A percentile compares a stretch with the other conserved stretches of the same genome.
Conservation (phyloP, 2,888 invertebrate species). For the Odontocerum albicorne region DNA sequence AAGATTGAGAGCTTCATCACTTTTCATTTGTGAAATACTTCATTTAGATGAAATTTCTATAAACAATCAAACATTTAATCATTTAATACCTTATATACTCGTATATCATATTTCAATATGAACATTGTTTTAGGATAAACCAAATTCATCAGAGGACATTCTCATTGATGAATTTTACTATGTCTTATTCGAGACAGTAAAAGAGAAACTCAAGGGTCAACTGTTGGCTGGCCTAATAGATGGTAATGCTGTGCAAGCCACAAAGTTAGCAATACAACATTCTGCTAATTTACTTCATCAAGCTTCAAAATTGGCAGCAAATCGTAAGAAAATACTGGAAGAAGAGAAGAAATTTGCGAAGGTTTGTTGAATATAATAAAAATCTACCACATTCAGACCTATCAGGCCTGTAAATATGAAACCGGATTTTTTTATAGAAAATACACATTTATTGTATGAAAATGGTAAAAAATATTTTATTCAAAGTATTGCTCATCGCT, state of each 20-base stretch:
- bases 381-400: no score
- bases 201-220: constrained; percentile 82
- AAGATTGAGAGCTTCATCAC: no score
- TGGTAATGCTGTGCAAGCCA: constrained; percentile 65
- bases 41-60: no score
- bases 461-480: no score
- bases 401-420: no score
- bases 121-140: constrained; percentile 42
- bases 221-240: constrained; percentile 68
- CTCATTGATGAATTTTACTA: constrained; percentile 71
- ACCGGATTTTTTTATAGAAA: no score
- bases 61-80: no score
- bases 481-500: no score
- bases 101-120: background rate
- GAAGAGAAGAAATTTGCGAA: constrained; percentile 30
- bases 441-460: no score
- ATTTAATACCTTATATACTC: background rate
- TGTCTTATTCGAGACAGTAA: constrained; percentile 80
- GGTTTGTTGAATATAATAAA: no score
- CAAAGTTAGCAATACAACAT: constrained; percentile 73
- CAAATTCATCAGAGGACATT: constrained; percentile 75
- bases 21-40: no score
- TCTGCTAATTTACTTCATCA: constrained; percentile 74
- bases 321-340: constrained; percentile 36
- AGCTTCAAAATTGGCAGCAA: constrained; percentile 53